These are phyloP conservation scores for Sceliomorpha sp. DNA, from an alignment of 2,888 invertebrate species.

Conservation along the genomic window DNA sequence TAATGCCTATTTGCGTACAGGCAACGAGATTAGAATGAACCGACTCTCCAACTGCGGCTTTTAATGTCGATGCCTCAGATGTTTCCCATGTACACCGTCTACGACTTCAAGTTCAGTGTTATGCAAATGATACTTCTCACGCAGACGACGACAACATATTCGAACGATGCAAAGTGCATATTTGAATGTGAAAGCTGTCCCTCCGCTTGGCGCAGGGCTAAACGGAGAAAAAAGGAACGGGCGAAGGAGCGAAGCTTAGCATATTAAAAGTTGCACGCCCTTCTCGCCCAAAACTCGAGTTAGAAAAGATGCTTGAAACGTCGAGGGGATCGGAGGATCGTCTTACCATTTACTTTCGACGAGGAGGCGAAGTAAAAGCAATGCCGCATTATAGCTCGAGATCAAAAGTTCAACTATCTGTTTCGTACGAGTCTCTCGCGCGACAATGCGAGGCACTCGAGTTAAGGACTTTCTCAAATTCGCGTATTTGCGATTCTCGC, in stretches of 20 bases:
- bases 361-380: conserved; percentile 32
- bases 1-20: too few relatives aligned
- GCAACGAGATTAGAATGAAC: too few relatives aligned
- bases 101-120: conserved; percentile 46
- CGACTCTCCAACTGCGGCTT: neutral
- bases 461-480: too few relatives aligned
- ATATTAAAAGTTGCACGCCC: conserved; percentile 57
- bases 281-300: conserved; percentile 34
- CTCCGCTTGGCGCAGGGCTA: conserved; percentile 27
- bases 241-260: conserved; percentile 51
- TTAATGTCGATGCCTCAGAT: conserved; percentile 34
- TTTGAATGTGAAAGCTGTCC: conserved; percentile 51
- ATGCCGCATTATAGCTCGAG: conserved; percentile 49
- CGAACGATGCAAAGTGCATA: conserved; percentile 53
- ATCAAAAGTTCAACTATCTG: conserved; percentile 32
- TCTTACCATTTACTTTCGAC: conserved; percentile 63
- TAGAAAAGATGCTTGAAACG: conserved; percentile 60
- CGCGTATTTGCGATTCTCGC: too few relatives aligned
- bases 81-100: conserved; percentile 50
- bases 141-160: conserved; percentile 49
- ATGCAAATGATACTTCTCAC: conserved; percentile 55
- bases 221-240: conserved; percentile 45
- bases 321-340: conserved; percentile 63
- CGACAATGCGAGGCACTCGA: too few relatives aligned
- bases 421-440: conserved; percentile 33